Conservation (phyloP, 2,797 vertebrate species). For the Chrysocyon brachyurus region DNA sequence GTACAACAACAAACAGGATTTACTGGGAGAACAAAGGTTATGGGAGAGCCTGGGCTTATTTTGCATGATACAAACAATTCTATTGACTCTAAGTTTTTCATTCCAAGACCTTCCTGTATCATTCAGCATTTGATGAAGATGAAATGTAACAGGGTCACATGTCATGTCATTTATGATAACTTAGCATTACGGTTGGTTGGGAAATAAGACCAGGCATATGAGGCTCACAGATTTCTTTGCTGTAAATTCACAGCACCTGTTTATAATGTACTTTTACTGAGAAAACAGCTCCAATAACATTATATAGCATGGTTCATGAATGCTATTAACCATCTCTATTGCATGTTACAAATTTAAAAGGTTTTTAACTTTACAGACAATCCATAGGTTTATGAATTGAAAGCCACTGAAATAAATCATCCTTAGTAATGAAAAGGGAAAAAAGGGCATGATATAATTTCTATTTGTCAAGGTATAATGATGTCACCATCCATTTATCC, state of each 20-base stretch:
- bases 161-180: slow-evolving; percentile 73
- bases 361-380: slow-evolving; percentile 85
- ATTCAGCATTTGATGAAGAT: slow-evolving; percentile 73
- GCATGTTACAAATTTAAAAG: slow-evolving; percentile 83
- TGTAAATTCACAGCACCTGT: slow-evolving; percentile 64
- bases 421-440: slow-evolving; percentile 86
- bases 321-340: slow-evolving; percentile 73
- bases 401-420: slow-evolving; percentile 88
- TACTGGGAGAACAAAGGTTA: slow-evolving; percentile 63
- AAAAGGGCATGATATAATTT: slow-evolving; percentile 87
- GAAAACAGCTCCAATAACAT: slow-evolving; percentile 75
- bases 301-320: slow-evolving; percentile 60
- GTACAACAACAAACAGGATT: slow-evolving; percentile 71
- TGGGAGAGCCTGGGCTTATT: slow-evolving; percentile 74
- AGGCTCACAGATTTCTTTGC: slow-evolving; percentile 72
- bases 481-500: slow-evolving; percentile 91
- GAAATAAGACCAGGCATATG: slow-evolving; percentile 76
- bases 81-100: slow-evolving; percentile 77
- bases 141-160: slow-evolving; percentile 76
- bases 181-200: slow-evolving; percentile 68
- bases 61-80: slow-evolving; percentile 81
- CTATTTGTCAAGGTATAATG: slow-evolving; percentile 90
- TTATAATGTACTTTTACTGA: slow-evolving; percentile 74
- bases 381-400: slow-evolving; percentile 86
- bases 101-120: slow-evolving; percentile 75